phyloP scores from a whole-genome alignment of 2,888 invertebrate species.

The Cancer borealis region DNA sequence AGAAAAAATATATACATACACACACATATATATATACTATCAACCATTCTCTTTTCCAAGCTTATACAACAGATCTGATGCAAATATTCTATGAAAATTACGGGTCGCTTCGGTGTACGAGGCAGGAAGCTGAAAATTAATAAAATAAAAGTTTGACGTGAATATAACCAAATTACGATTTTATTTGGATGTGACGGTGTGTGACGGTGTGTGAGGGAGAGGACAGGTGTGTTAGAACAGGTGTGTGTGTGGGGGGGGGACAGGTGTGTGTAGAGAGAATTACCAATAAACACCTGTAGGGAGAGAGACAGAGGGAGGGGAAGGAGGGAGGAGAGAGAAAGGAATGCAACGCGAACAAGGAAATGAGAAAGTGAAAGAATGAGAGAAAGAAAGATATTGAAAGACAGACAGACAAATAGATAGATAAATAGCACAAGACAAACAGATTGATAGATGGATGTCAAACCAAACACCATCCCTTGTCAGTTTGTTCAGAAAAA shows the following conservation, averaged over 20 bases:
- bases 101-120: background rate
- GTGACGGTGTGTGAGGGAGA: background rate
- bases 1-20: background rate
- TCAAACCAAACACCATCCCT: too few relatives aligned
- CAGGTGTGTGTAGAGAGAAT: conserved; percentile 10
- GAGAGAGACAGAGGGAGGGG: background rate
- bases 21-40: background rate
- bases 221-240: background rate
- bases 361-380: background rate
- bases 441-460: too few relatives aligned
- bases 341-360: background rate
- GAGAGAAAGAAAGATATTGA: background rate
- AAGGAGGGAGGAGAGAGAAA: background rate
- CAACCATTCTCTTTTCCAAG: background rate
- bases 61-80: conserved; percentile 17
- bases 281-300: background rate
- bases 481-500: too few relatives aligned
- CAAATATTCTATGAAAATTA: conserved; percentile 29
- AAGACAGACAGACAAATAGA: background rate
- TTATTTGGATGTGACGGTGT: background rate
- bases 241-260: conserved; percentile 4
- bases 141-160: conserved; percentile 4
- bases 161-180: background rate
- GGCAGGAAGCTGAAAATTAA: conserved; percentile 27
- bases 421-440: background rate